Percentiles rank a stretch among this genome's conserved stretches.
Conservation (phyloP, 2,113 vertebrate species). For the Rhizomys pruinosus region DNA sequence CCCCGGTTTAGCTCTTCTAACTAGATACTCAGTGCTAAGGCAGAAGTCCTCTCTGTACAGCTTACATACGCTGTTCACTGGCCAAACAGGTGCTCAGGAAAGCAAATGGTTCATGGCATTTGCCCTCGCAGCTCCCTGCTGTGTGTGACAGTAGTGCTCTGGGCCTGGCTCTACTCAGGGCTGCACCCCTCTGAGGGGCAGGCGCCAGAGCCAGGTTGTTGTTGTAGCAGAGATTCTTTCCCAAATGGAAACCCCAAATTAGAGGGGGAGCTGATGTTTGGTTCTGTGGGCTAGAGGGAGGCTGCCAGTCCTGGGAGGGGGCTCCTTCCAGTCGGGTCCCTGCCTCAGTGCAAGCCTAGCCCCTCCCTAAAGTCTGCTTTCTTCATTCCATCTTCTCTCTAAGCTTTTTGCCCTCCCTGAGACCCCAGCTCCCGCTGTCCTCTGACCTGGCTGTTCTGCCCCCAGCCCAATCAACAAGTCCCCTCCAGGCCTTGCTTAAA, state of each 20-base stretch:
- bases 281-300: neutral
- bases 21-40: neutral
- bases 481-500: neutral
- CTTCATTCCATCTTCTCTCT: neutral
- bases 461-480: neutral
- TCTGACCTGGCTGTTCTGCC: neutral
- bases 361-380: neutral
- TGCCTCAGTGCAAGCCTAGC: too few relatives aligned
- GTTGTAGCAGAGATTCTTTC: conserved; percentile 73
- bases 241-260: conserved; percentile 61
- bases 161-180: neutral
- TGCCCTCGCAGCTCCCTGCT: neutral
- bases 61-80: neutral
- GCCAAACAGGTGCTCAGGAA: neutral
- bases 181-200: neutral
- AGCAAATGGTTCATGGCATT: neutral
- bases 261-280: neutral
- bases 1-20: neutral
- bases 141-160: neutral
- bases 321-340: neutral
- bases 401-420: neutral
- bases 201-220: conserved; percentile 60
- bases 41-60: neutral
- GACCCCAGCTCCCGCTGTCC: neutral
- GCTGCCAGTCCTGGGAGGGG: neutral